A percentile compares a stretch with the other conserved stretches of the same genome.
phyloP scores from a whole-genome alignment of 2,888 invertebrate species.

The Tanytarsus gracilentus region DNA sequence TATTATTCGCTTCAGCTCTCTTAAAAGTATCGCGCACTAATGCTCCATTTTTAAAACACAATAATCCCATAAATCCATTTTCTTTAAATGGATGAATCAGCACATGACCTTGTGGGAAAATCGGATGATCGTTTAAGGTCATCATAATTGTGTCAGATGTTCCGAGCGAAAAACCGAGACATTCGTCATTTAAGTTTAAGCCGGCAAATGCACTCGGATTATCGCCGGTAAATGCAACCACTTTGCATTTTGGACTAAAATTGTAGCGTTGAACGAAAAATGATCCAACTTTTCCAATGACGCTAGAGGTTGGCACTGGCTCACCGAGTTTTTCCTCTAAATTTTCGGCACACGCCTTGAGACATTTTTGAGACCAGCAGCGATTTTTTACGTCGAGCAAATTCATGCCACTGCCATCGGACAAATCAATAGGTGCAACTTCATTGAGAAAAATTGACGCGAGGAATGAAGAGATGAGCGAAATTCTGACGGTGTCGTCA shows the following conservation, averaged over 20 bases:
- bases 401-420: conserved; percentile 97
- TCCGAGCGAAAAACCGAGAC: conserved; percentile 81
- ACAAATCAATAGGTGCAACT: conserved; percentile 81
- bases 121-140: conserved; percentile 58
- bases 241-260: conserved; percentile 67
- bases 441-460: conserved; percentile 79
- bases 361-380: conserved; percentile 64
- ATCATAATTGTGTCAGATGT: conserved; percentile 90
- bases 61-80: conserved; percentile 74
- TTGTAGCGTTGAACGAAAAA: conserved; percentile 84
- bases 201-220: conserved; percentile 83
- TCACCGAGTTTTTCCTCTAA: conserved; percentile 63
- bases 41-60: conserved; percentile 91
- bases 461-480: conserved; percentile 86
- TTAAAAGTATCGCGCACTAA: conserved; percentile 74
- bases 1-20: conserved; percentile 62
- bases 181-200: conserved; percentile 57
- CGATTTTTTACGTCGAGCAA: conserved; percentile 71
- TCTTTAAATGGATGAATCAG: conserved; percentile 75
- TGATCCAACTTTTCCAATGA: conserved; percentile 61
- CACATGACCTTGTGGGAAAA: conserved; percentile 71
- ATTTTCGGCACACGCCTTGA: conserved; percentile 69
- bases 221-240: conserved; percentile 90
- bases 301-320: conserved; percentile 60
- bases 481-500: conserved; percentile 73